Evolutionary conservation across 92 coral and sea anemone species (phyloP), one percentile per base, ranked within the genome.

Genomic region (Ricordea florida): DNA sequence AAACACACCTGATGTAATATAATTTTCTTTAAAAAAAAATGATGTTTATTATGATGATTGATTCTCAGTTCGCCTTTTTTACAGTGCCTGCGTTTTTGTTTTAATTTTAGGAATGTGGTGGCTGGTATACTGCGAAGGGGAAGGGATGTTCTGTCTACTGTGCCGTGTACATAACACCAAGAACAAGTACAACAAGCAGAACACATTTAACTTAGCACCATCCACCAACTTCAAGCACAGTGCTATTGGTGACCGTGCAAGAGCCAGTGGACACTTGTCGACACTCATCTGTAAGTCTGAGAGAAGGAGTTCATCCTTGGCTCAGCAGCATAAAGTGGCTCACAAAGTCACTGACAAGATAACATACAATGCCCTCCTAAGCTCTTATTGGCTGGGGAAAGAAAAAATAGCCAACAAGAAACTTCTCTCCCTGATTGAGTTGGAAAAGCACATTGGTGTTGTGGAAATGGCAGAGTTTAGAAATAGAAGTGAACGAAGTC

Each of bases 91-190:
- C n/a, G n/a, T n/a, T n/a, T n/a, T n/a, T n/a, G n/a, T n/a, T n/a
- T n/a, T n/a, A n/a, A n/a, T n/a, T n/a, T n/a, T n/a, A 22, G 84
- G 85, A 42, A 52, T 79, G 62, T 69, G 62, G 55, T 79, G 79
- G 79, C 62, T 79, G 2, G 17, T 46, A 36, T 79, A 17, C 49
- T 33, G 42, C 8, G 71, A 69, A 79, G 79, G 85, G 15, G 47
- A 79, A 38, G 85, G 55, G 48, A 69, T 79, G 85, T 69, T 66
- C 71, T 68, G 85, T 78, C 66, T 66, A 4, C 84, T 65, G 49
- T 78, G 68, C 11, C 56, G 76, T 7, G 44, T 78, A 2, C 84
- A 66, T 29, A 65, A 52, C n/a, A 64, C 33, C 0, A 55, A 41
- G 75, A 78, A 38, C 58, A 50, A 5, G 26, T 78, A 42, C 79